Evolutionary conservation across 2,888 invertebrate species (phyloP), one percentile per base, ranked within the genome.

Genomic region (Agrilus mali): DNA sequence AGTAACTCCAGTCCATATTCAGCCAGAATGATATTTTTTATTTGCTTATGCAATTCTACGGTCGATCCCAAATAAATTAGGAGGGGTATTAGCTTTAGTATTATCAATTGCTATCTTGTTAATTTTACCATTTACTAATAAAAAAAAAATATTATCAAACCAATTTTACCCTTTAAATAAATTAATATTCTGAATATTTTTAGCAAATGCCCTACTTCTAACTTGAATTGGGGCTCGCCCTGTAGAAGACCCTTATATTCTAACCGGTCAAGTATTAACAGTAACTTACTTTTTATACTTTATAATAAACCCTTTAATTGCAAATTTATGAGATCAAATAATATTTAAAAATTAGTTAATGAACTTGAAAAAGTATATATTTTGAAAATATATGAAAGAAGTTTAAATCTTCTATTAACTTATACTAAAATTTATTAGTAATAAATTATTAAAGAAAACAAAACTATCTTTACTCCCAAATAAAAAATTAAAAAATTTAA

Each of bases 1-100:
- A 69, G 71, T 77, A 13, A 83, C 82, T 0, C 83, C 84, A 0
- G 61, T 74, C 8, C 83, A 83, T 60, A 85, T 85, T 70, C 81
- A 85, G 73, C 85, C 82, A 22, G 86, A 87, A 75, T 86, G 84
- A 78, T 86, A 86, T 63, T 87, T 86, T 57, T 63, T 86, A 71
- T 86, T 85, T 72, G 83, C 85, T 12, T 86, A 86, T 64, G 81
- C 84, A 14, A 85, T 86, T 70, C 53, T 86, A 57, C 85, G 85
- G 20, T 82, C 83, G 33, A 82, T 86, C 45, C 84, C 85, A 6
- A 85, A 82, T 69, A 85, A 86, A 74, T 60, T 84, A 68, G 82
- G 83, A 41, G 84, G 85, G 49, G 83, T 85, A 38, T 67, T 82
- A 56, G 77, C 77, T 0, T 57, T 83, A 68, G 49, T 78, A 1